Base-by-base conservation (phyloP, 1,140 invertebrate species). In the Chrysomallon squamiferum region DNA sequence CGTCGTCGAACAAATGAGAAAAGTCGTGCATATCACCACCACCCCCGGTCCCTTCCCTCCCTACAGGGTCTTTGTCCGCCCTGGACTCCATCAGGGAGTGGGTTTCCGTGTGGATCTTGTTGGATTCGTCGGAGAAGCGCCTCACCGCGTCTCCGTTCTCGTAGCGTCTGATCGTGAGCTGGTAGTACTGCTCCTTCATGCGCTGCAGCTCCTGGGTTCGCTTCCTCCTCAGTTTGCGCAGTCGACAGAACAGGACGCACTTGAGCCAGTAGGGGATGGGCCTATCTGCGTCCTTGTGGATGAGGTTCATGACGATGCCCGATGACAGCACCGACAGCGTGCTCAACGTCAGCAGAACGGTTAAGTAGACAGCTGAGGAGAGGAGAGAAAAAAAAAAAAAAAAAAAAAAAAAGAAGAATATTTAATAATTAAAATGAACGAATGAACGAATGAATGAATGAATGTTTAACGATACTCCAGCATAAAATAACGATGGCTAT, bases 311-410 rank as follows among this genome's bases (percentile, higher is more conserved):
- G 13, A 78, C 76, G 20, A 75, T 47, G 4, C 74, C 76, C 6
- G 76, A 76, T 2, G 76, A 78, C 58, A 75, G 62, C 22, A 78
- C 76, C 5, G 76, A 78, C 56, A 78, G 58, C 25, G 74, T 75
- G 57, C 74, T 76, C 54, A 78, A 63, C 2, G 76, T 69, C 57
- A 78, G 63, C 29, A 78, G 49, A 2, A 75, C 56, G 15, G 76
- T 78, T 20, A 78, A 50, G 59, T 78, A 78, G n/a, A 78, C 72
- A 35, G 76, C 76, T 78, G 63, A 33, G 35, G 35, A 38, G 15
- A 71, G 59, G 20, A 47, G 57, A 47, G 29, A 29, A 35, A n/a
- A 38, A 38, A 38, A 5, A 38, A 38, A 7, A 38, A 49, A 58
- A 49, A 41, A 9, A 13, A 63, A n/a, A 35, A 52, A 11, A 33